Evolutionary conservation across 2,797 vertebrate species (phyloP), one percentile per base, ranked within the genome.

Genomic region (Sebastes taczanowskii): DNA sequence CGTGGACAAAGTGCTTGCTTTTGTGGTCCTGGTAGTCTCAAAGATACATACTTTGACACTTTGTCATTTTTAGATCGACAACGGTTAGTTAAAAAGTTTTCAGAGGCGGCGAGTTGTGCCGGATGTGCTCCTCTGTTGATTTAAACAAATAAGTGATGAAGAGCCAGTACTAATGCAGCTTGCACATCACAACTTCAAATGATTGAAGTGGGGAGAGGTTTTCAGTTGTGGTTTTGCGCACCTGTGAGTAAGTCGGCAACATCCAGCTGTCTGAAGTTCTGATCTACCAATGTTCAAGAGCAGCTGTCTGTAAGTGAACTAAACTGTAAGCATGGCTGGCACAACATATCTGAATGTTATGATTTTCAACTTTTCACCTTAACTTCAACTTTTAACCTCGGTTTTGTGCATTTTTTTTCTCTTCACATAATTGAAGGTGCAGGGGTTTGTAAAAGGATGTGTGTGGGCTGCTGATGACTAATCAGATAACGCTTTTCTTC

Each of bases 381-480:
- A 49, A 49, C 16, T 18, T 49, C n/a, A 20, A 56, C 35, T 13
- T 25, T 34, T 23, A n/a, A 11, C 35, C n/a, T 53, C 11, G 8
- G 29, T 30, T 13, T 4, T 59, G 32, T 22, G 6, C 9, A 27
- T 32, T 18, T 65, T 63, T 63, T 46, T 20, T 20, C 5, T 42
- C 22, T 59, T 35, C 25, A 29, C 18, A 8, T 53, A 9, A 6
- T 27, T 59, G 5, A 11, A 27, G 14, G 13, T 52, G 52, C 2
- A 14, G 10, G 49, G 23, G 16, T 68, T 72, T 42, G 13, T 11
- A 56, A 27, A 71, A 88, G 78, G 78, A 83, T 87, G 81, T 87
- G 84, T 83, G 88, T 89, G 77, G 77, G 85, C 71, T 25, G 74
- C 13, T 78, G 75, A 25, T 58, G 66, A 83, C 77, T 11, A 78